Evolutionary conservation across 2,888 invertebrate genomes (phyloP), one percentile per base, ranked within the genome.

Genomic region (Daptonema setosum): DNA sequence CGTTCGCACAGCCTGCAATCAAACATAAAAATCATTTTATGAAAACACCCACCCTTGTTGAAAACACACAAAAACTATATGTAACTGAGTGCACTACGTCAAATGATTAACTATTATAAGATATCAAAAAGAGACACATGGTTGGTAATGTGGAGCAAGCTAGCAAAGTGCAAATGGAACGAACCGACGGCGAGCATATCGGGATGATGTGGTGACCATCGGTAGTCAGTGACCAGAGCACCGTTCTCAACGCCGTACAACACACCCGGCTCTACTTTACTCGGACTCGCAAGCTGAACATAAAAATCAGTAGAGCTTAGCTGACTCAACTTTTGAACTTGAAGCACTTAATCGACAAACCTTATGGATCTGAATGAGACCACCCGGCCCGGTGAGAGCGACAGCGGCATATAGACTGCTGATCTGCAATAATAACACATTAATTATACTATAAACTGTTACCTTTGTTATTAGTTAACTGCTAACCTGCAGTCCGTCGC

Each of bases 181-280:
- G 66, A 66, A 77, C 80, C 80, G 48, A 87, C 86, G 48, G 85
- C 81, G 59, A 93, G 77, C 55, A 83, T 77, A 55, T 78, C 77
- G 62, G 80, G 77, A 71, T 86, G 78, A 73, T 90, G 90, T 1
- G 91, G 91, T 77, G 91, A 88, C 85, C 87, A 93, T 57, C 82
- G 80, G 74, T 91, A 87, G 74, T 93, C 93, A 79, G 65, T 66
- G 35, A 66, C 81, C 64, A 82, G 83, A 63, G 81, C 82, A 56
- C 87, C 83, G 73, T 91, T 87, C 59, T 90, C 83, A 64, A 93
- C 74, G n/a, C 86, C 84, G 41, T 85, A 83, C 64, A 81, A 81
- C 28, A 82, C 85, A 59, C 82, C 84, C 66, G 86, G 84, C 1
- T 82, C 80, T 55, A 84, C 73, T 62, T 83, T 80, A 11, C 83